Conservation (phyloP, 2,888 invertebrate genomes). For the Agrotis ipsilon region DNA sequence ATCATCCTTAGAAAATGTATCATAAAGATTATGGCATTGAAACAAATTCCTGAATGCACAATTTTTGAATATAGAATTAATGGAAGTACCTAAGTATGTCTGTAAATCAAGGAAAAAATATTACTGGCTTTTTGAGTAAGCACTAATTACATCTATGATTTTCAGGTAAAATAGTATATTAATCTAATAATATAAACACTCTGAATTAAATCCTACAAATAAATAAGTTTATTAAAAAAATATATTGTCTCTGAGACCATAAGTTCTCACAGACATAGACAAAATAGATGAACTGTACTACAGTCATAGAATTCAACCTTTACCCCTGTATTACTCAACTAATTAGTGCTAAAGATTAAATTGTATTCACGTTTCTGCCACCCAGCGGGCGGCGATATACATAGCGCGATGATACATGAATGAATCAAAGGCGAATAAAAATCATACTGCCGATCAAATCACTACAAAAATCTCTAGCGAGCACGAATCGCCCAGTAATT, state of each 20-base stretch:
- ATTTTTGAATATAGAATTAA: too few relatives aligned
- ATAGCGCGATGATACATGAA: slow-evolving; percentile 31
- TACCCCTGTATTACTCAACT: slow-evolving; percentile 10
- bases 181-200: not conserved
- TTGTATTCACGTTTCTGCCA: not conserved
- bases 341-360: slow-evolving; percentile 14
- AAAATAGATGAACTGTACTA: not conserved
- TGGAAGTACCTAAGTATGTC: too few relatives aligned
- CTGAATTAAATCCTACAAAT: too few relatives aligned
- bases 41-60: too few relatives aligned
- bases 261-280: not conserved
- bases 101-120: too few relatives aligned
- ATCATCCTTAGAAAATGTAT: not conserved
- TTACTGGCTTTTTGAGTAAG: too few relatives aligned
- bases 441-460: slow-evolving; percentile 55
- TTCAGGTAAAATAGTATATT: not conserved
- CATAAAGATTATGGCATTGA: not conserved
- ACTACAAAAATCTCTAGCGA: slow-evolving; percentile 43
- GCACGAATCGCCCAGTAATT: slow-evolving; percentile 47
- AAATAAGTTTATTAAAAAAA: not conserved
- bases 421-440: slow-evolving; percentile 52
- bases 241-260: not conserved
- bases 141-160: not conserved
- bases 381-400: slow-evolving; percentile 2
- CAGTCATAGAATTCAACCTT: slow-evolving; percentile 17